A percentile compares a stretch with the other conserved stretches of the same genome.
Conservation (phyloP, 2,888 invertebrate genomes). For the Drosophila robusta region DNA sequence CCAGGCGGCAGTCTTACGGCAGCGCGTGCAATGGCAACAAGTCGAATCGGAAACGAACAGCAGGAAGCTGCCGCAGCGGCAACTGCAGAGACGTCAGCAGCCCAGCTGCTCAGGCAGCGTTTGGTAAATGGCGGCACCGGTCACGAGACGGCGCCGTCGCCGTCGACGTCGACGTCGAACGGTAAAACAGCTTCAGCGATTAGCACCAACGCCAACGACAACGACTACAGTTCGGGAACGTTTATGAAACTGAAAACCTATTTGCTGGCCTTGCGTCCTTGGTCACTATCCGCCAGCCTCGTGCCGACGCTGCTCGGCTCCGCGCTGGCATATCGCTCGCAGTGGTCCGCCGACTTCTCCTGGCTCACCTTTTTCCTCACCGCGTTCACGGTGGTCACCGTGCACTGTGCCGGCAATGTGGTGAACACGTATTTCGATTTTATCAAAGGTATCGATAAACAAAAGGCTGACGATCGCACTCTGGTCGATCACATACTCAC, state of each 20-base stretch:
- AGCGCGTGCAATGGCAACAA: conserved; percentile 69
- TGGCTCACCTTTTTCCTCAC: conserved; percentile 92
- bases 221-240: conserved; percentile 81
- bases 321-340: conserved; percentile 93
- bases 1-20: conserved; percentile 37
- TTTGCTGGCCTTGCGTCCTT: conserved; percentile 94
- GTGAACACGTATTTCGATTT: conserved; percentile 99
- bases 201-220: not conserved
- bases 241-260: conserved; percentile 95
- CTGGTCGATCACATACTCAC: conserved; percentile 96
- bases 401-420: conserved; percentile 98
- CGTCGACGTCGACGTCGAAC: conserved; percentile 21
- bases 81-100: conserved; percentile 15
- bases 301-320: conserved; percentile 96
- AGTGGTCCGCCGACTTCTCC: conserved; percentile 91
- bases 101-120: conserved; percentile 43
- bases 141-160: conserved; percentile 22
- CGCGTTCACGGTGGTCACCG: conserved; percentile 93
- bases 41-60: conserved; percentile 46
- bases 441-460: conserved; percentile 96
- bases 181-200: conserved; percentile 39
- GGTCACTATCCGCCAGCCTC: conserved; percentile 96
- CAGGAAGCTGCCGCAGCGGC: conserved; percentile 33
- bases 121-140: conserved; percentile 49
- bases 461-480: conserved; percentile 96